A percentile compares a stretch with the other conserved stretches of the same genome.
Conservation (phyloP, 2,797 vertebrate species). For the Melanotaenia pygmaea region DNA sequence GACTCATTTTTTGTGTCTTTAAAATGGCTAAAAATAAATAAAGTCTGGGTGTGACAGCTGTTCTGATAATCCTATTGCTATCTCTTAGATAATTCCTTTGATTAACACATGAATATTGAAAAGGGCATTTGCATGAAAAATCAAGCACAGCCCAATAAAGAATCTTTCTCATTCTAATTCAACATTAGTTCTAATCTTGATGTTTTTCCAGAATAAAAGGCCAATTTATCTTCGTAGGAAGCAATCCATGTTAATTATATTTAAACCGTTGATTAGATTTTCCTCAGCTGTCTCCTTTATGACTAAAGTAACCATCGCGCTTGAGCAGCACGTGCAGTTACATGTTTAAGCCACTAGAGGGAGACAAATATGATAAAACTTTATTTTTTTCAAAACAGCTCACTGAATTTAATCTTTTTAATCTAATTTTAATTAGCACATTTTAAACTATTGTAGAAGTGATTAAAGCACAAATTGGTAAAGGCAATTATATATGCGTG, state of each 20-base stretch:
- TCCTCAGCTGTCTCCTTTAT: constrained; percentile 22
- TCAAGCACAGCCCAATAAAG: constrained; percentile 33
- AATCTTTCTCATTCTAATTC: constrained; percentile 46
- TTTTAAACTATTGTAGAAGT: no score
- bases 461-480: no score
- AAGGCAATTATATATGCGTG: no score
- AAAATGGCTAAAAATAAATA: constrained; percentile 21
- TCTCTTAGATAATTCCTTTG: constrained; percentile 39
- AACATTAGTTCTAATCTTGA: constrained; percentile 44
- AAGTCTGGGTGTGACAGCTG: constrained; percentile 31
- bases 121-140: constrained; percentile 35
- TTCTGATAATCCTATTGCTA: constrained; percentile 44
- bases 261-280: constrained; percentile 50
- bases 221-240: constrained; percentile 38
- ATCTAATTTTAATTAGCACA: no score
- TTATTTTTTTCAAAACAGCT: no score
- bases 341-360: constrained; percentile 41
- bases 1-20: constrained; percentile 39
- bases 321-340: constrained; percentile 19
- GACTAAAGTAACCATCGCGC: constrained; percentile 15
- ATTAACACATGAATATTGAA: constrained; percentile 26
- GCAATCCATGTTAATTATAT: constrained; percentile 54
- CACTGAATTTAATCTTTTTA: no score
- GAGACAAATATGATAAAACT: constrained; percentile 5
- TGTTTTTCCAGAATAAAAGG: constrained; percentile 29